Evolutionary conservation across 2,888 invertebrate species (phyloP).

Genomic region (Aethes cnicana): DNA sequence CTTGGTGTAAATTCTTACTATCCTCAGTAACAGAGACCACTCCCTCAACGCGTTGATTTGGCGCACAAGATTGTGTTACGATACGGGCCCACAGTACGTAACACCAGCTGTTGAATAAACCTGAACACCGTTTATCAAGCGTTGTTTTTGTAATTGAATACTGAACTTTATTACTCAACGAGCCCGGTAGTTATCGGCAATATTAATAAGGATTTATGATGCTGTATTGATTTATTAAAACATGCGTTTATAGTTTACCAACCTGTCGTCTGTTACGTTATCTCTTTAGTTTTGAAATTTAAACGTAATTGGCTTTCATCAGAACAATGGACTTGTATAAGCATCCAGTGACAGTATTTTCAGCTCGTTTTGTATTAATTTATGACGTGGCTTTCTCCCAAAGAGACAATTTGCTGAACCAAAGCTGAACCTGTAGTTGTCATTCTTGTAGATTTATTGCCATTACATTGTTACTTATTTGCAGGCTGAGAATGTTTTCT

Average conservation of each 20-base stretch:
- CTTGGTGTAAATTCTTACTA: no score
- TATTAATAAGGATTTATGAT: conserved; percentile 28
- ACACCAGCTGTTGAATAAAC: conserved; percentile 14
- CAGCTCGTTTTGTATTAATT: no score
- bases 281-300: conserved; percentile 8
- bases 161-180: conserved; percentile 25
- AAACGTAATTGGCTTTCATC: conserved; percentile 15
- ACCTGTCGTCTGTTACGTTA: conserved; percentile 11
- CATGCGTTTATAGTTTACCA: conserved; percentile 11
- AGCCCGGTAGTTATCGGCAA: conserved; percentile 20
- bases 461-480: no score
- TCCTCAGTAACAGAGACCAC: no score
- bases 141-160: conserved; percentile 30
- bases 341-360: background rate
- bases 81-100: conserved; percentile 23
- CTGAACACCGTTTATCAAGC: conserved; percentile 12
- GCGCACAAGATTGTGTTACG: conserved; percentile 17
- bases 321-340: conserved; percentile 9
- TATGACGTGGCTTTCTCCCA: no score
- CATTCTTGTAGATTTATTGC: no score
- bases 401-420: no score
- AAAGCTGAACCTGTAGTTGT: no score
- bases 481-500: no score
- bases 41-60: no score
- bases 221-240: conserved; percentile 24